A percentile compares a stretch with the other conserved stretches of the same genome.
Conservation (phyloP, 2,797 vertebrate species). For the Yasuhikotakia modesta region DNA sequence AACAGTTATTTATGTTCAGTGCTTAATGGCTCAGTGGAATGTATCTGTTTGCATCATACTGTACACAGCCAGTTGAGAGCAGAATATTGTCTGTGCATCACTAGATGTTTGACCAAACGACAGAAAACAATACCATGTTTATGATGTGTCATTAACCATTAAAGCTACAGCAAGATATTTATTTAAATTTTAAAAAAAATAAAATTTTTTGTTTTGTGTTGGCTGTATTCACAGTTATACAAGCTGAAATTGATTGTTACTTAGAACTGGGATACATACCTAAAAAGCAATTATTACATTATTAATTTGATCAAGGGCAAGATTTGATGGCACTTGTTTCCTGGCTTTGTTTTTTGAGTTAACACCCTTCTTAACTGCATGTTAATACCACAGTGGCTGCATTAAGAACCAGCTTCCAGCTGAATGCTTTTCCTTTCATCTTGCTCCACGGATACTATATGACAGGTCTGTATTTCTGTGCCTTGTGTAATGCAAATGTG, state of each 20-base stretch:
- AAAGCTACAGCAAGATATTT: slow-evolving; percentile 26
- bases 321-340: neutral
- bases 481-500: neutral
- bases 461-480: neutral
- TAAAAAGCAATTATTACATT: neutral
- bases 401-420: neutral
- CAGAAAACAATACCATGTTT: slow-evolving; percentile 16
- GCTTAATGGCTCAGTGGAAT: slow-evolving; percentile 67
- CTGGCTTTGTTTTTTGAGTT: neutral
- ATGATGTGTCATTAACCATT: slow-evolving; percentile 26
- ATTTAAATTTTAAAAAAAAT: too few species aligned
- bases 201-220: slow-evolving; percentile 1
- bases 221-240: neutral
- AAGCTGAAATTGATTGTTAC: neutral
- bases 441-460: too few species aligned
- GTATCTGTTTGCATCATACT: slow-evolving; percentile 62
- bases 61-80: slow-evolving; percentile 19
- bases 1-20: slow-evolving; percentile 30
- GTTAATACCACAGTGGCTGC: neutral
- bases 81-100: slow-evolving; percentile 16
- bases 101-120: slow-evolving; percentile 40
- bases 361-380: neutral
- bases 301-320: neutral
- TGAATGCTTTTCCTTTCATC: neutral
- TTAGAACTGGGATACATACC: neutral